Conservation (phyloP, 37 sponge, comb jelly and placozoan genomes). For the Aphrocallistes beatrix region DNA sequence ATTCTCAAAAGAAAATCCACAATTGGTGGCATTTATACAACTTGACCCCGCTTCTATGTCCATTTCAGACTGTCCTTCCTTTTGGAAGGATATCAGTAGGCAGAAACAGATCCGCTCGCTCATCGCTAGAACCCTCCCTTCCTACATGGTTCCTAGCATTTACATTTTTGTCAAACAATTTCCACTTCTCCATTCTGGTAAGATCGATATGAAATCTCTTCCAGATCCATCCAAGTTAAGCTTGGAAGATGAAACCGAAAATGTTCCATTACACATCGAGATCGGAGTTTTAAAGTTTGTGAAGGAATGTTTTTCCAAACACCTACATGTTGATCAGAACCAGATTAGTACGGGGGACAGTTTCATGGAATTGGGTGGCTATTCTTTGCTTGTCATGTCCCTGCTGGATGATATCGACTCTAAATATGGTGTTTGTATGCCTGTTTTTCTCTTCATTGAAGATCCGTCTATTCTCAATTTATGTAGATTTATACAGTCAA, state of each 20-base stretch:
- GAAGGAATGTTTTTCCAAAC: neutral
- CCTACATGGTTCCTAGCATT: neutral
- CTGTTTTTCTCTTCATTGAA: neutral
- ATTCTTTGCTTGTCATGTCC: neutral
- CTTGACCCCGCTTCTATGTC: neutral
- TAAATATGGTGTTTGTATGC: conserved; percentile 2
- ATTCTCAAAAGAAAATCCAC: neutral
- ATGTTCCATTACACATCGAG: neutral
- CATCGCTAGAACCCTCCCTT: neutral
- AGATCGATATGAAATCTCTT: neutral
- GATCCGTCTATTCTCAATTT: neutral
- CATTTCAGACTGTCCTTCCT: neutral
- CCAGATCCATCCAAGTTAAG: neutral
- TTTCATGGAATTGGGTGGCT: neutral
- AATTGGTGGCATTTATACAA: neutral
- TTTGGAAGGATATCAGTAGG: neutral
- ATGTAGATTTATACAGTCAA: conserved; percentile 5
- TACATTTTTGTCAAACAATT: neutral
- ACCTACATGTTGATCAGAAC: neutral
- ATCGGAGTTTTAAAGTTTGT: neutral
- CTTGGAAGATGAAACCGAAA: neutral
- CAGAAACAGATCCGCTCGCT: neutral
- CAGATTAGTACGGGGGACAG: neutral
- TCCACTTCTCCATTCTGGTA: neutral
- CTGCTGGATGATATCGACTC: neutral